Conservation (phyloP, 2,113 vertebrate species). For the Podarcis cretensis region DNA sequence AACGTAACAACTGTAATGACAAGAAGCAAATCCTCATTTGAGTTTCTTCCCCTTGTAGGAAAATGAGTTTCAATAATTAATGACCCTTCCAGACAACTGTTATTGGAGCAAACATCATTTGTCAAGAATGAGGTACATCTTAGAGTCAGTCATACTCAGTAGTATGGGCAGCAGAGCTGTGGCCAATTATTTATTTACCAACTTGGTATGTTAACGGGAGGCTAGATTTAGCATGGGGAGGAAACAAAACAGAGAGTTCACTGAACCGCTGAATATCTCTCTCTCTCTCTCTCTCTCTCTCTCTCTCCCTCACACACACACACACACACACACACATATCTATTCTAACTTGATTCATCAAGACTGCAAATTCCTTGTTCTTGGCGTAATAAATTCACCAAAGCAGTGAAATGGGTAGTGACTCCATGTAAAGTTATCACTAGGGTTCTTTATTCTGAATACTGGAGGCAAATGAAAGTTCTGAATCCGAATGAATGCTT, state of each 20-base stretch:
- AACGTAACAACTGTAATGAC: slow-evolving; percentile 29
- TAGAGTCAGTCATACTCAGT: slow-evolving; percentile 28
- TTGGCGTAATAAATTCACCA: not conserved
- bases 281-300: no score
- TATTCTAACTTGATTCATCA: not conserved
- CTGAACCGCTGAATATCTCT: no score
- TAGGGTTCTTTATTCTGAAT: not conserved
- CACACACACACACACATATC: no score
- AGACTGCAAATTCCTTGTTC: not conserved
- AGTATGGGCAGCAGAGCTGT: slow-evolving; percentile 1
- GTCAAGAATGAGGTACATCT: slow-evolving; percentile 20
- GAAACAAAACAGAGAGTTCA: not conserved
- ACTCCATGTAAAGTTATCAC: not conserved
- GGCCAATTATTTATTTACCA: slow-evolving; percentile 14
- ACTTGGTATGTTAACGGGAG: not conserved
- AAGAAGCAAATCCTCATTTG: slow-evolving; percentile 28
- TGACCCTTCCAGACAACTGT: slow-evolving; percentile 37
- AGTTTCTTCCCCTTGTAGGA: slow-evolving; percentile 36
- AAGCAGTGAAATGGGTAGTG: slow-evolving; percentile 1
- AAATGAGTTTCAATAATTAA: slow-evolving; percentile 65
- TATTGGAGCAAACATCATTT: slow-evolving; percentile 52
- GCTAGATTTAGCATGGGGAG: not conserved
- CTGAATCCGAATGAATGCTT: not conserved
- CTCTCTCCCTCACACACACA: no score
- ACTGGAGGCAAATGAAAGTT: not conserved